phyloP scores from a whole-genome alignment of 2,113 vertebrate genomes.

The Hemiscyllium ocellatum region DNA sequence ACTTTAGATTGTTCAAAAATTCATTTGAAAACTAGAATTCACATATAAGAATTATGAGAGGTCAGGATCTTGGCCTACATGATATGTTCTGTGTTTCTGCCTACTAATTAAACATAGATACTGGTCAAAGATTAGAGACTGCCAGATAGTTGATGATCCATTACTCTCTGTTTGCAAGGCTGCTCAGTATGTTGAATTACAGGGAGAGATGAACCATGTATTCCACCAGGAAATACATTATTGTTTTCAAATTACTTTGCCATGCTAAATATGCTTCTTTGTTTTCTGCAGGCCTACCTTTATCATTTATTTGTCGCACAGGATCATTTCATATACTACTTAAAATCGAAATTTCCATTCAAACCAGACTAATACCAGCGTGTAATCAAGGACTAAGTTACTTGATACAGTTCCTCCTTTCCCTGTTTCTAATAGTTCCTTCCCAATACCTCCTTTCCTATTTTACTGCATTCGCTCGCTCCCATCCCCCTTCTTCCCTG shows the following conservation, averaged over 20 bases:
- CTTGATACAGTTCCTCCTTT: neutral
- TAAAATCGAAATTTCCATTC: neutral
- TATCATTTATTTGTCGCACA: neutral
- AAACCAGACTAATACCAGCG: neutral
- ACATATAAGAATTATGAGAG: neutral
- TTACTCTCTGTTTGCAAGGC: neutral
- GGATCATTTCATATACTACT: neutral
- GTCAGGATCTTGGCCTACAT: neutral
- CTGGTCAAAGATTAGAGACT: neutral
- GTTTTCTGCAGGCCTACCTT: neutral
- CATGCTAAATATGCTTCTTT: neutral
- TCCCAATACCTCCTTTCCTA: conserved; percentile 20
- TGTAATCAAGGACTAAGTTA: neutral
- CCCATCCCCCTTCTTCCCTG: conserved; percentile 42
- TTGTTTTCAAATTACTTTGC: neutral
- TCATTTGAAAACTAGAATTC: neutral
- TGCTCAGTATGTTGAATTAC: neutral
- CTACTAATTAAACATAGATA: conserved; percentile 5
- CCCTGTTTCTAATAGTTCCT: neutral
- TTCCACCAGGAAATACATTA: neutral
- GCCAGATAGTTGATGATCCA: neutral
- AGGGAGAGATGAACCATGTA: neutral
- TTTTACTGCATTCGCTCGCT: conserved; percentile 34
- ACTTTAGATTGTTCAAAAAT: neutral
- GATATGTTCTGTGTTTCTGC: neutral